Evolutionary conservation across 1,140 invertebrate genomes (phyloP).

Genomic region (Leptonema lineaticorne): DNA sequence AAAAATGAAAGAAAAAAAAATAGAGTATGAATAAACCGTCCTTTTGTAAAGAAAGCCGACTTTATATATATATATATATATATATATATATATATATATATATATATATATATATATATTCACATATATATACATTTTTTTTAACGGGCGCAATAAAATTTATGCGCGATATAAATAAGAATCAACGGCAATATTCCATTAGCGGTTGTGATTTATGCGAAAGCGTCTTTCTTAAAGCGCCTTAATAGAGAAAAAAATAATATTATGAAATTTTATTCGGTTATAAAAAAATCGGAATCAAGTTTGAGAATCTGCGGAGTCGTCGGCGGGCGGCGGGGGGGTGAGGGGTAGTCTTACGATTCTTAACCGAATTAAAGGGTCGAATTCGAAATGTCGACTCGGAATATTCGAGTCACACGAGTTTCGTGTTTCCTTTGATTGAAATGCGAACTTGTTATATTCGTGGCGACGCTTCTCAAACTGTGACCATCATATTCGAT

Average conservation of each 20-base stretch:
- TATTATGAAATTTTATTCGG: too few relatives aligned
- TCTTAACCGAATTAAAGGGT: not conserved
- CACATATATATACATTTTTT: too few relatives aligned
- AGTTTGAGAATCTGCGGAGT: not conserved
- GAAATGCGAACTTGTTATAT: not conserved
- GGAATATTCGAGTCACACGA: not conserved
- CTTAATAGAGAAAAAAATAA: too few relatives aligned
- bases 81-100: too few relatives aligned
- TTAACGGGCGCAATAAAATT: not conserved
- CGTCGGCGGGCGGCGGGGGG: not conserved
- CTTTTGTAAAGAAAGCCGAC: not conserved
- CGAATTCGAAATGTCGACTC: not conserved
- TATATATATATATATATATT: too few relatives aligned
- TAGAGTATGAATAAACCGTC: not conserved
- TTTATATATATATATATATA: too few relatives aligned
- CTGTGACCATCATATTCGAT: not conserved
- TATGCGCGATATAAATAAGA: not conserved
- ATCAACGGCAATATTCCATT: not conserved
- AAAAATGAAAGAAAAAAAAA: not conserved
- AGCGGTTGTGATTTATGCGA: not conserved
- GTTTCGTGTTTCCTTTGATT: not conserved
- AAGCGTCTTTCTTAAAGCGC: not conserved
- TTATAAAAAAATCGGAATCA: not conserved
- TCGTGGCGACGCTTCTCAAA: not conserved
- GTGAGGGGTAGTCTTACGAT: too few relatives aligned